Conservation (phyloP, 2,888 invertebrate genomes). For the Xestia c-nigrum region DNA sequence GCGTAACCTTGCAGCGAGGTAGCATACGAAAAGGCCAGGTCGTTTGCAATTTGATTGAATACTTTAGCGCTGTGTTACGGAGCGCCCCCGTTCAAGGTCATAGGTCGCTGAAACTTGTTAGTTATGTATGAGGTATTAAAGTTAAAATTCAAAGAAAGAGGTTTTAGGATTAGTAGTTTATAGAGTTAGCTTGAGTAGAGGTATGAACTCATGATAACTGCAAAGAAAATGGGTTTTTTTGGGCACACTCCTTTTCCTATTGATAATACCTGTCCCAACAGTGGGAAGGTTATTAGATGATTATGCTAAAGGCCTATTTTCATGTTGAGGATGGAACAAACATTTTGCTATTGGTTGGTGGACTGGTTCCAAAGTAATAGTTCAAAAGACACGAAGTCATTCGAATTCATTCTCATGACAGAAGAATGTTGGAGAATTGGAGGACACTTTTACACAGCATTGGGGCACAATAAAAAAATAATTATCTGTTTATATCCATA, state of each 20-base stretch:
- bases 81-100: constrained; percentile 60
- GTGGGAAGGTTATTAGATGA: neutral
- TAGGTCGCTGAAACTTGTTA: constrained; percentile 51
- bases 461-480: neutral
- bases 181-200: neutral
- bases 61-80: constrained; percentile 55
- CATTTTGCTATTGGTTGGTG: neutral
- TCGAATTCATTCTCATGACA: neutral
- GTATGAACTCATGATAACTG: neutral
- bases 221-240: neutral
- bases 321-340: neutral
- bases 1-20: constrained; percentile 45
- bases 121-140: constrained; percentile 17
- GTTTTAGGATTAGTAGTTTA: neutral
- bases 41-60: constrained; percentile 67
- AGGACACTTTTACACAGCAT: neutral
- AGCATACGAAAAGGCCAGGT: constrained; percentile 49
- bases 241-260: neutral
- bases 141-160: constrained; percentile 6
- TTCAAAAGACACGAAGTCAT: neutral
- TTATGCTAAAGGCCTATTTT: neutral
- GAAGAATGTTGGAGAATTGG: neutral
- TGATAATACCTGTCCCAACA: neutral
- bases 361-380: neutral
- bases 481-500: neutral